These are phyloP conservation scores for Drosophila falleni DNA, from an alignment of 2,888 invertebrate species.

Conservation along the genomic window DNA sequence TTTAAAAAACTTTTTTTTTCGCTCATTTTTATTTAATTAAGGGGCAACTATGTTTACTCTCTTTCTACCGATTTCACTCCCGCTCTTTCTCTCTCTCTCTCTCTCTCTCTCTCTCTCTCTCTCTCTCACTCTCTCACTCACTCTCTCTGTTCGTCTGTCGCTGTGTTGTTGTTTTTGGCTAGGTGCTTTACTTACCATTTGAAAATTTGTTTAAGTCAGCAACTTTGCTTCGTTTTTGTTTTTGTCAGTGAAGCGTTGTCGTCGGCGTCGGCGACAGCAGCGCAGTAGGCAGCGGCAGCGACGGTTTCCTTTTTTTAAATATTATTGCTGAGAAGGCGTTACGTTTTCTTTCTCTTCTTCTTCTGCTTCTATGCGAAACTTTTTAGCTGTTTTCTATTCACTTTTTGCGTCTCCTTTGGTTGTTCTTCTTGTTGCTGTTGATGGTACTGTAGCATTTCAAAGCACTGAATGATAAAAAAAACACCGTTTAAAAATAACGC, in stretches of 20 bases:
- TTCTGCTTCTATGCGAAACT: slow-evolving; percentile 18
- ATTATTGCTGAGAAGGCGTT: slow-evolving; percentile 67
- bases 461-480: slow-evolving; percentile 23
- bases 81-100: slow-evolving; percentile 1
- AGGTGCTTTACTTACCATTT: slow-evolving; percentile 72
- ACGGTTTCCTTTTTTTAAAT: slow-evolving; percentile 29
- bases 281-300: slow-evolving; percentile 19
- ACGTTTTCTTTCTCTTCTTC: slow-evolving; percentile 17
- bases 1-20: no score
- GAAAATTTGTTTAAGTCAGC: slow-evolving; percentile 72
- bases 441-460: slow-evolving; percentile 37
- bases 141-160: slow-evolving; percentile 1
- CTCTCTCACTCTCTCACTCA: slow-evolving; percentile 1
- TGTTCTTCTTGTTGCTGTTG: slow-evolving; percentile 11
- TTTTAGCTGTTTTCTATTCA: slow-evolving; percentile 17
- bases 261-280: slow-evolving; percentile 30
- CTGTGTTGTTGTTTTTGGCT: slow-evolving; percentile 27
- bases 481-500: slow-evolving; percentile 65
- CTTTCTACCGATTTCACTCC: no score
- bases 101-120: neutral
- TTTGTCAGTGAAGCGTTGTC: slow-evolving; percentile 39
- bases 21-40: no score
- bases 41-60: no score
- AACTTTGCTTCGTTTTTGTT: slow-evolving; percentile 45
- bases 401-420: slow-evolving; percentile 33